These are phyloP conservation scores for Charaxes varanes DNA, from an alignment of 1,140 invertebrate species.

Conservation along the genomic window DNA sequence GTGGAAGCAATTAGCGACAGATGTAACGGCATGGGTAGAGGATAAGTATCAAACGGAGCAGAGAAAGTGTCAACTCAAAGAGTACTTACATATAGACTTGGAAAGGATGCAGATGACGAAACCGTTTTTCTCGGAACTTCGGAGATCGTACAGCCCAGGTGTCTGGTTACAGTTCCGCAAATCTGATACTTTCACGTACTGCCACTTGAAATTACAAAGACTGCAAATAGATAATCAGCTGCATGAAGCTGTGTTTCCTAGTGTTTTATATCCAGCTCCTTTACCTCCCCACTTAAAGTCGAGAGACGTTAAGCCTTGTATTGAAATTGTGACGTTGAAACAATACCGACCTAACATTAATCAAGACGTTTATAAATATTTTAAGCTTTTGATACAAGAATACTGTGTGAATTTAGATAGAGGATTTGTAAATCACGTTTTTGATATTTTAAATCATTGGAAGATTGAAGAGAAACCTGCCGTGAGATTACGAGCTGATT, in stretches of 20 bases:
- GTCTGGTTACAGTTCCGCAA: slow-evolving; percentile 83
- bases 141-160: slow-evolving; percentile 83
- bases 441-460: slow-evolving; percentile 76
- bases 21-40: slow-evolving; percentile 87
- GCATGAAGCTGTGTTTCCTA: slow-evolving; percentile 83
- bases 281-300: slow-evolving; percentile 39
- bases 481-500: slow-evolving; percentile 74
- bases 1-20: slow-evolving; percentile 86
- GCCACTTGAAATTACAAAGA: slow-evolving; percentile 81
- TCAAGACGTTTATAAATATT: slow-evolving; percentile 80
- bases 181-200: slow-evolving; percentile 80
- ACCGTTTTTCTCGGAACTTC: slow-evolving; percentile 87
- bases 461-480: slow-evolving; percentile 73
- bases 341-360: slow-evolving; percentile 72
- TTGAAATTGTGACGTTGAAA: slow-evolving; percentile 81
- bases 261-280: slow-evolving; percentile 80
- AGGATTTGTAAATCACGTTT: slow-evolving; percentile 79
- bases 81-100: slow-evolving; percentile 86
- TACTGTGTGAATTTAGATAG: slow-evolving; percentile 85
- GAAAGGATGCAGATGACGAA: slow-evolving; percentile 91
- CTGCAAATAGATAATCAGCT: slow-evolving; percentile 88
- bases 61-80: slow-evolving; percentile 84
- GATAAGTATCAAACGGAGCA: slow-evolving; percentile 83
- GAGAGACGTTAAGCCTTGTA: slow-evolving; percentile 77
- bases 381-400: slow-evolving; percentile 82